A percentile compares a stretch with the other conserved stretches of the same genome.
These are phyloP conservation scores for Theonella swinhoei DNA, from an alignment of 37 sponge, comb jelly and placozoan species.

Conservation along the genomic window DNA sequence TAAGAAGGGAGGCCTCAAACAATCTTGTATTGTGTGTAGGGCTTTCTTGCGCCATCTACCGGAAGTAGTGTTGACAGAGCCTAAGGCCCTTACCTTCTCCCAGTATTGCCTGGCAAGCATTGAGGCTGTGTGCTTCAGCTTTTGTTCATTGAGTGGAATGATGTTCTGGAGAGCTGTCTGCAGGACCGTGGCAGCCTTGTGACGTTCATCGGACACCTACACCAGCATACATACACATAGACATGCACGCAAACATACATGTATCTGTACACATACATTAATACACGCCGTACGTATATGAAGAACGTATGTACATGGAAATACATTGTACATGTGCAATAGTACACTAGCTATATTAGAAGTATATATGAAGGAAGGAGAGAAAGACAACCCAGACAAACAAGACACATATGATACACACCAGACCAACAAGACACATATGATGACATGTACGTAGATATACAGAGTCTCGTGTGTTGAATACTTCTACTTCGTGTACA, in stretches of 20 bases:
- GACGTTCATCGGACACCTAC: conserved; percentile 31
- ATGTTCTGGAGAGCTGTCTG: conserved; percentile 53
- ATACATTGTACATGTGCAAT: too few species aligned
- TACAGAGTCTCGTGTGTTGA: too few species aligned
- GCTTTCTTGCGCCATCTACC: background rate
- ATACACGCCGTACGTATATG: background rate
- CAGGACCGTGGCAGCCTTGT: conserved; percentile 38
- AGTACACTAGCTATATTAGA: too few species aligned
- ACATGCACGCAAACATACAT: background rate
- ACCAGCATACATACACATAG: background rate
- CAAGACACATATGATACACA: too few species aligned
- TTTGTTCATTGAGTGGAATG: conserved; percentile 37
- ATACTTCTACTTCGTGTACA: too few species aligned
- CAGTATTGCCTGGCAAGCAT: conserved; percentile 40
- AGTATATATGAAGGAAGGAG: too few species aligned
- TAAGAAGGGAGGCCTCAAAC: background rate
- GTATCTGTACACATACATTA: too few species aligned
- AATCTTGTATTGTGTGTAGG: background rate
- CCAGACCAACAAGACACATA: too few species aligned
- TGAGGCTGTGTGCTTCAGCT: conserved; percentile 35
- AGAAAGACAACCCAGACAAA: too few species aligned
- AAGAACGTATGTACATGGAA: background rate
- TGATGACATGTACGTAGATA: too few species aligned
- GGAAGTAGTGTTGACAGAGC: too few species aligned
- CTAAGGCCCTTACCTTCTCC: conserved; percentile 21